These are phyloP conservation scores for Silvanus unidentatus DNA, from an alignment of 2,888 invertebrate species.

Conservation along the genomic window DNA sequence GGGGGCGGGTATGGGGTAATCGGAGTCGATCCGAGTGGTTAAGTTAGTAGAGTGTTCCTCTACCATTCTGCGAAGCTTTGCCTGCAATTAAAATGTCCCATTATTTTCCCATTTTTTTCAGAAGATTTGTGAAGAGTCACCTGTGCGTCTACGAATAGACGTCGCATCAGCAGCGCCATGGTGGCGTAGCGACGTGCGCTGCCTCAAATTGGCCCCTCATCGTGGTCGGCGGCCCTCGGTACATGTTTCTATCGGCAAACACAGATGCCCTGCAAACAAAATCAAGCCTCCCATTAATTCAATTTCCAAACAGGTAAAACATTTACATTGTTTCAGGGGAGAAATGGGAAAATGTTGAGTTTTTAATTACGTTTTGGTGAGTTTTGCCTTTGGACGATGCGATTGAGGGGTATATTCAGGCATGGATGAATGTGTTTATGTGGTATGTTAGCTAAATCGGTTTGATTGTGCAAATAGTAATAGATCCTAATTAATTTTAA, in stretches of 20 bases:
- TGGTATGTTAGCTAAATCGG: no score
- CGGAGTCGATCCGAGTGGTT: constrained; percentile 42
- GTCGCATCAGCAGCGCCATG: constrained; percentile 82
- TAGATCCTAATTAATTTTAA: no score
- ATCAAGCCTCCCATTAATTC: no score
- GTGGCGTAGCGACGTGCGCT: constrained; percentile 60
- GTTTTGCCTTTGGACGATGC: no score
- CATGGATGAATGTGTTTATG: no score
- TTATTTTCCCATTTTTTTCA: constrained; percentile 1
- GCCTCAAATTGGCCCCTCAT: constrained; percentile 38
- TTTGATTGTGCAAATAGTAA: no score
- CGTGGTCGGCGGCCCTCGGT: constrained; percentile 15
- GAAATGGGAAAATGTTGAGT: no score
- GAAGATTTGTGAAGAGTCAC: constrained; percentile 42
- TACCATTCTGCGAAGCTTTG: constrained; percentile 68
- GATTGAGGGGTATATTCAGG: no score
- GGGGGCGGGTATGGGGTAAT: constrained; percentile 38
- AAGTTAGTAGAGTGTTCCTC: constrained; percentile 66
- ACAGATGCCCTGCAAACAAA: constrained; percentile 17
- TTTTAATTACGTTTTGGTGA: no score
- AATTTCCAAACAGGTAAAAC: constrained; percentile 1
- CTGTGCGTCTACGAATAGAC: constrained; percentile 82
- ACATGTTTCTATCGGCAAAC: constrained; percentile 5
- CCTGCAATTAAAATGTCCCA: constrained; percentile 27
- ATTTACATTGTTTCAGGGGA: no score